A percentile compares a stretch with the other conserved stretches of the same genome.
phyloP scores from a whole-genome alignment of 2,888 invertebrate genomes.

The Netelia melanura region DNA sequence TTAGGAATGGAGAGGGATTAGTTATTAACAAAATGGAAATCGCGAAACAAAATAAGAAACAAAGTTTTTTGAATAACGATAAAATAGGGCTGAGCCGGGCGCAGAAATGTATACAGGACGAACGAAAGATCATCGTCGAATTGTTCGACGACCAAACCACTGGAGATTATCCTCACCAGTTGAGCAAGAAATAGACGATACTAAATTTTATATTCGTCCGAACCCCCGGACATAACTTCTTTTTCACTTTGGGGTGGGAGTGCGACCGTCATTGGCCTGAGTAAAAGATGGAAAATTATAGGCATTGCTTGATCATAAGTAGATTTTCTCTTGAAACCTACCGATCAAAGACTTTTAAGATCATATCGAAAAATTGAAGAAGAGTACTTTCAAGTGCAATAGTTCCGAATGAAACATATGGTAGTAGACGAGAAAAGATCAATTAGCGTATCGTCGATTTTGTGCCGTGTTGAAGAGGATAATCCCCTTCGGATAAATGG shows the following conservation, averaged over 20 bases:
- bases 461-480: constrained; percentile 46
- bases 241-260: not conserved
- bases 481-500: constrained; percentile 58
- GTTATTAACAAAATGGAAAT: constrained; percentile 24
- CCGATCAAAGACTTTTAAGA: too few species aligned
- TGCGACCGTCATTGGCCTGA: too few species aligned
- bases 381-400: not conserved
- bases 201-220: not conserved
- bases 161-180: constrained; percentile 47
- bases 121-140: constrained; percentile 47
- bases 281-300: too few species aligned
- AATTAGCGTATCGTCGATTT: constrained; percentile 44
- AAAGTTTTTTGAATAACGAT: constrained; percentile 37
- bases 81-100: constrained; percentile 25
- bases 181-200: constrained; percentile 46
- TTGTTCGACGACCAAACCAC: constrained; percentile 55
- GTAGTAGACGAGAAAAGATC: not conserved
- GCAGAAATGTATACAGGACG: constrained; percentile 39
- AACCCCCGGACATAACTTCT: not conserved
- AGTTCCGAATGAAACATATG: not conserved
- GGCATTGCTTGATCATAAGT: too few species aligned
- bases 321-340: too few species aligned
- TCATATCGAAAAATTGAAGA: not conserved
- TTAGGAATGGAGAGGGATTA: constrained; percentile 63
- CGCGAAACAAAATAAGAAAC: constrained; percentile 42